Evolutionary conservation across 2,113 vertebrate genomes (phyloP), one percentile per base, ranked within the genome.

Genomic region (Phrynosoma platyrhinos): DNA sequence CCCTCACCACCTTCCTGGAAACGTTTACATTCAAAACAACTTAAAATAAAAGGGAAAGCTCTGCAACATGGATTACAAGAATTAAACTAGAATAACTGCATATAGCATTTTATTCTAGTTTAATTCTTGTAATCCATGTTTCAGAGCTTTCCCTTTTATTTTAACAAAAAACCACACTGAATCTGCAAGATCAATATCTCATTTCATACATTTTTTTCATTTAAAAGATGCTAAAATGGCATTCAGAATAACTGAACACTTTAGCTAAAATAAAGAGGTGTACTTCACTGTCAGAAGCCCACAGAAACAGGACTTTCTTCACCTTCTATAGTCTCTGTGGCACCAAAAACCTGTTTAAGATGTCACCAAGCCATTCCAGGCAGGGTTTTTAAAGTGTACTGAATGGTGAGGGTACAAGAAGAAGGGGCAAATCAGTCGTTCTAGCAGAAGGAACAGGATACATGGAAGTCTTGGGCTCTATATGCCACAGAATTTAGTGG

Each of bases 151-250:
- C 82, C 25, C 1, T 4, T 83, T 47, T 93, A 79, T 5, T 79
- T 83, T 36, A 42, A 53, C 13, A 32, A 13, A 20, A n/a, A n/a
- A n/a, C n/a, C n/a, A n/a, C n/a, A n/a, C 58, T 47, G 0, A 27
- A 66, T 79, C 9, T 72, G 71, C 4, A 72, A 25, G 9, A 32
- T 72, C n/a, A 16, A 32, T n/a, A 72, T 69, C 80, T 3, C 18
- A 1, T 3, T 4, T 21, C 30, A n/a, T 90, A 90, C 82, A 84
- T n/a, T 90, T 91, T 79, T 68, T 88, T 93, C 66, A 47, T 91
- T 92, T 92, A 25, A 53, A 27, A 5, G 9, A 27, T 21, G 36
- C 14, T 32, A 81, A 10, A 9, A 82, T 25, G 69, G 58, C 58
- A 55, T 12, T 1, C 52, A 84, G 47, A 1, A 9, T 36, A 36